Conservation (phyloP, 2,113 vertebrate species). For the Cavia aperea region DNA sequence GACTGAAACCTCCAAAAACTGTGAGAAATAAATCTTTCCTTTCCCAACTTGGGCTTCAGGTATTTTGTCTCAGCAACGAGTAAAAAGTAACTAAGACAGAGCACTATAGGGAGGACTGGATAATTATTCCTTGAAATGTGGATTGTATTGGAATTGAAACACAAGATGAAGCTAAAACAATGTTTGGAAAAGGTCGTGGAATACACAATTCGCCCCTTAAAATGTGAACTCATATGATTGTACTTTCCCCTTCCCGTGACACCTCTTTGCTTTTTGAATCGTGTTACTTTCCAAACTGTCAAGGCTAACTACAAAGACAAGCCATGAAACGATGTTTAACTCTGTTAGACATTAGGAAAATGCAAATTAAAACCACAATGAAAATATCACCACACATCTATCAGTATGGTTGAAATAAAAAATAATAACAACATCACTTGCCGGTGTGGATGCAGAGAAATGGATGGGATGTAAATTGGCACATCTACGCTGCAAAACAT, state of each 20-base stretch:
- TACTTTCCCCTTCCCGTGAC: neutral
- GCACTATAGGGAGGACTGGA: neutral
- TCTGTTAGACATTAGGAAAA: neutral
- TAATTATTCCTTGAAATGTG: neutral
- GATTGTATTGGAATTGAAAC: neutral
- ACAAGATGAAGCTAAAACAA: neutral
- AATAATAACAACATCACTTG: neutral
- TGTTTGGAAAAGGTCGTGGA: neutral
- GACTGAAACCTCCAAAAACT: too few relatives aligned
- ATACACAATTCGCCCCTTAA: neutral
- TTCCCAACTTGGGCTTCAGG: too few relatives aligned
- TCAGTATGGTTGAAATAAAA: slow-evolving; percentile 8
- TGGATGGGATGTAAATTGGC: neutral
- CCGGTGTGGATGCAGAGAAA: neutral
- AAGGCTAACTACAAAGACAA: slow-evolving; percentile 18
- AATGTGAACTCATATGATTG: neutral
- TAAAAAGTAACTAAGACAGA: too few relatives aligned
- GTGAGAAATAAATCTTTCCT: too few relatives aligned
- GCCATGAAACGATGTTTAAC: slow-evolving; percentile 10
- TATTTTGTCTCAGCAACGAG: too few relatives aligned
- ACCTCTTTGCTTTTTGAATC: slow-evolving; percentile 10
- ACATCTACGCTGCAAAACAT: neutral
- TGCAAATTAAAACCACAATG: slow-evolving; percentile 12
- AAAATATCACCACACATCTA: neutral
- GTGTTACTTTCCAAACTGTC: slow-evolving; percentile 25